A percentile compares a stretch with the other conserved stretches of the same genome.
These are phyloP conservation scores for Rhynchomys soricoides DNA, from an alignment of 2,113 vertebrate genomes.

Conservation along the genomic window DNA sequence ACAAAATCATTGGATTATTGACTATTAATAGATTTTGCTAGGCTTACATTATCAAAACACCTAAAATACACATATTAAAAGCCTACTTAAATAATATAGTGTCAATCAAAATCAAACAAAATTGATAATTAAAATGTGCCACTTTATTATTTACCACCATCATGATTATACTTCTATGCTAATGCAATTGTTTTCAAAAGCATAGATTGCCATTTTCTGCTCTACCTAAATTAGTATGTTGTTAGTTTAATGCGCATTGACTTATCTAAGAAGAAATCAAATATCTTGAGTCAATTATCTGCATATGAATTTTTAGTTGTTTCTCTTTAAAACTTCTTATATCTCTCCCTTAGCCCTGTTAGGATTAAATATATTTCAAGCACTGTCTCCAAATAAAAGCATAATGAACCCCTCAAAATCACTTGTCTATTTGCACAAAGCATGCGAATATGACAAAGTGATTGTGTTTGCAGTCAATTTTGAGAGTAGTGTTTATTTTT, in stretches of 20 bases:
- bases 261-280: conserved; percentile 61
- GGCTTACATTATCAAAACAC: conserved; percentile 57
- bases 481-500: neutral
- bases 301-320: conserved; percentile 6
- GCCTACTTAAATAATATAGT: neutral
- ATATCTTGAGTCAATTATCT: conserved; percentile 21
- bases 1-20: conserved; percentile 62
- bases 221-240: conserved; percentile 44
- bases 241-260: conserved; percentile 61
- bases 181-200: conserved; percentile 47
- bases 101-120: conserved; percentile 27
- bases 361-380: conserved; percentile 22
- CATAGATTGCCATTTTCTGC: conserved; percentile 4
- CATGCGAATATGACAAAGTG: neutral
- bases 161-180: neutral
- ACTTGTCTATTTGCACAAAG: neutral
- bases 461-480: neutral
- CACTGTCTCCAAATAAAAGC: neutral
- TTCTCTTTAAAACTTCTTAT: conserved; percentile 23
- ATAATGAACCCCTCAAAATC: neutral
- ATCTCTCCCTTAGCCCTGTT: rapidly evolving
- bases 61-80: conserved; percentile 50
- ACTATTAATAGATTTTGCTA: conserved; percentile 63
- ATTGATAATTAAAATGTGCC: conserved; percentile 61
- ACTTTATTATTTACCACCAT: conserved; percentile 35